Evolutionary conservation across 2,113 vertebrate genomes (phyloP).

Genomic region (Sardina pilchardus): DNA sequence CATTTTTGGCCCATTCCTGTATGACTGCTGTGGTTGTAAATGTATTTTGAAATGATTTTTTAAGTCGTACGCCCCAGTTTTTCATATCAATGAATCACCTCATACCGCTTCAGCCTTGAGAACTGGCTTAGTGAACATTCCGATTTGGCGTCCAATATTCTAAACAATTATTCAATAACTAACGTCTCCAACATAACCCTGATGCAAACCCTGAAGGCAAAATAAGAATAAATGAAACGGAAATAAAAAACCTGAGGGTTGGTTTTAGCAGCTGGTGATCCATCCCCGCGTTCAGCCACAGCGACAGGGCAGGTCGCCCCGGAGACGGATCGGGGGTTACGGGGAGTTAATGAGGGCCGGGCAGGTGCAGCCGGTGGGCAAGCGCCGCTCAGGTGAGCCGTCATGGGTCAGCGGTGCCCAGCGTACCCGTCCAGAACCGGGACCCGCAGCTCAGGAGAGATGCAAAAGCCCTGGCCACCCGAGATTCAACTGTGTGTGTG

Average conservation of each 20-base stretch:
- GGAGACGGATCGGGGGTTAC: background rate
- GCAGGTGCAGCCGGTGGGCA: background rate
- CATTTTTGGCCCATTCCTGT: too few relatives aligned
- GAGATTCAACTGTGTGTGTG: background rate
- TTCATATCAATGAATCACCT: background rate
- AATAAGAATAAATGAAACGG: background rate
- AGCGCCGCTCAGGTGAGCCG: conserved; percentile 1
- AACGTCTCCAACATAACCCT: background rate
- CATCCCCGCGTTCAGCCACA: background rate
- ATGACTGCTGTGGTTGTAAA: too few relatives aligned
- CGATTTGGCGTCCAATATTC: background rate
- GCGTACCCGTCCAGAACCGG: background rate
- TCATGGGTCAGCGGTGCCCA: conserved; percentile 8
- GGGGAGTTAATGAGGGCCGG: conserved; percentile 5
- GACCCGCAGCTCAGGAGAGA: background rate
- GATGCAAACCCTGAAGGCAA: background rate
- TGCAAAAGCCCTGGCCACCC: background rate
- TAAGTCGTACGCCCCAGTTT: too few relatives aligned
- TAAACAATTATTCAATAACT: background rate
- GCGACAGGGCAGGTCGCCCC: background rate
- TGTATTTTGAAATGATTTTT: too few relatives aligned
- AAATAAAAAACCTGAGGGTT: background rate
- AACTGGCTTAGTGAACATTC: background rate
- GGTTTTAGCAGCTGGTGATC: background rate
- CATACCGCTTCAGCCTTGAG: background rate